Base-by-base conservation (phyloP, 2,113 vertebrate species). In the Chaetodon auriga region DNA sequence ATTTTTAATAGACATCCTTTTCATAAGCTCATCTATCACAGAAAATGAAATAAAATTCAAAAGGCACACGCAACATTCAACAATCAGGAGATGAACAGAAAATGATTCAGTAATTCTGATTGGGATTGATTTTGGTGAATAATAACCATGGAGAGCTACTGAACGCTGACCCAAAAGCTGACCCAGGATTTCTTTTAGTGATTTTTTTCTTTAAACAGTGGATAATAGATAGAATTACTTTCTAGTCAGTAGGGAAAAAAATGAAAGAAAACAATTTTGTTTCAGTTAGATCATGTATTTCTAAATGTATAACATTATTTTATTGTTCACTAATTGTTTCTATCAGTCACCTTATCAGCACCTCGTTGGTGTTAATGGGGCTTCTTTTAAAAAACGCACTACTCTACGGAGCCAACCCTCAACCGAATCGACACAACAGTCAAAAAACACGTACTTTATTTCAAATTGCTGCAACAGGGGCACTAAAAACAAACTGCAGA, bases 381-480 rank as follows among this genome's bases (percentile, higher is more conserved):
- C 48, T 54, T 66, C 36, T 53, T 64, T 35, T 51, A 75, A 68
- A 74, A 53, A 45, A 48, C 30, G 12, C 49, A 46, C 36, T 57
- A 75, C 25, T 62, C 51, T 43, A n/a, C 19, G 18, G 35, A 45
- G 15, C 41, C 51, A 77, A 48, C 79, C 70, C 84, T 88, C 68
- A 63, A 90, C 46, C 57, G 62, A 83, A 78, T 75, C 10, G 19
- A 91, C 81, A 78, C 83, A 61, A 75, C 35, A 81, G 51, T 80
- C 85, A 86, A 87, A 84, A 90, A 85, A 89, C 61, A 87, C 54
- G 14, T 82, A 93, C 86, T 93, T 95, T 91, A 95, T 96, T 94
- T 94, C 81, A 90, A 95, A 96, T 89, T 90, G 90, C 79, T 91
- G 85, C 86, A 88, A 85, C 82, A 91, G 92, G 96, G 94, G 94